Percentiles rank a stretch among this genome's conserved stretches.
These are phyloP conservation scores for Agonopterix alstromeriana DNA, from an alignment of 2,888 invertebrate genomes.

Conservation along the genomic window DNA sequence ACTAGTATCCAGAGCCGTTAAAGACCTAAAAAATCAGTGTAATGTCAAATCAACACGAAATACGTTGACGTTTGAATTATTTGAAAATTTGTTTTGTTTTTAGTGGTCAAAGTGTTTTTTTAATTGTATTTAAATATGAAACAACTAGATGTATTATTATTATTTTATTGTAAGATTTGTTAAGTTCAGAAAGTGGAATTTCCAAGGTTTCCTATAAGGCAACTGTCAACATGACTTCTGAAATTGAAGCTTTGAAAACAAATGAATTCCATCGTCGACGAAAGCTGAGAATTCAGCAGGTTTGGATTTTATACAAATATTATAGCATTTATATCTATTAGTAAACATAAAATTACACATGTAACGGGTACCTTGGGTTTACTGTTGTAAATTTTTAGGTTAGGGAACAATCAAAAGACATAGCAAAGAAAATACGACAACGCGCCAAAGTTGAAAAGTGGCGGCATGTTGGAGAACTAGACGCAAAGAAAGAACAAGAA, in stretches of 20 bases:
- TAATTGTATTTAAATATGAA: neutral
- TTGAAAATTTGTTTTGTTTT: neutral
- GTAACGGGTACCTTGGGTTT: slow-evolving; percentile 11
- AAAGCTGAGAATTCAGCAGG: slow-evolving; percentile 68
- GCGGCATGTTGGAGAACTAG: slow-evolving; percentile 41
- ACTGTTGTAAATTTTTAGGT: slow-evolving; percentile 45
- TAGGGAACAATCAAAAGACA: slow-evolving; percentile 71
- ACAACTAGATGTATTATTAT: neutral
- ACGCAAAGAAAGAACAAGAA: slow-evolving; percentile 49
- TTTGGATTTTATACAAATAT: slow-evolving; percentile 24
- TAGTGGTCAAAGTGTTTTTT: neutral
- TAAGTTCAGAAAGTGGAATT: neutral
- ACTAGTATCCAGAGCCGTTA: too few relatives aligned
- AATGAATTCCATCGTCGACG: slow-evolving; percentile 65
- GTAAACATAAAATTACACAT: slow-evolving; percentile 12
- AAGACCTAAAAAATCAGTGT: too few relatives aligned
- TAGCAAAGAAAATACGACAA: slow-evolving; percentile 64
- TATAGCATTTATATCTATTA: neutral
- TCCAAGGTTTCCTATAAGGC: neutral
- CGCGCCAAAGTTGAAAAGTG: slow-evolving; percentile 60
- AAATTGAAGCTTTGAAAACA: slow-evolving; percentile 57
- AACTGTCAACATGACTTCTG: slow-evolving; percentile 59
- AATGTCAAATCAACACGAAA: neutral
- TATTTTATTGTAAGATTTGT: neutral
- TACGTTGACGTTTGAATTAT: slow-evolving; percentile 8